phyloP scores from a whole-genome alignment of 1,140 invertebrate genomes.

The Zaprionus ghesquierei region DNA sequence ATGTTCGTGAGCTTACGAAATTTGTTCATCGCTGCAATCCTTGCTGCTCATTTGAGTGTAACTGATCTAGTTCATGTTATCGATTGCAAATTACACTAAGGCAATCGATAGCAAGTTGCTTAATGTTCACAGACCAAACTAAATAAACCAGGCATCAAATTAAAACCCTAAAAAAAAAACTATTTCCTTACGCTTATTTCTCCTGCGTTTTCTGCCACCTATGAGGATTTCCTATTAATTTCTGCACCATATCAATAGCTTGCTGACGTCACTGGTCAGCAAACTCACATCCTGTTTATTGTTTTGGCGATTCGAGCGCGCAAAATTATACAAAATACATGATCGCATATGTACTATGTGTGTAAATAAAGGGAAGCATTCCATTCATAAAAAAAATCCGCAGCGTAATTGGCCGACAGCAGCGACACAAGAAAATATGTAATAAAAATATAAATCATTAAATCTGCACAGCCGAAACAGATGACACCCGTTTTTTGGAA shows the following conservation, averaged over 20 bases:
- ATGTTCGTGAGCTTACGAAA: background rate
- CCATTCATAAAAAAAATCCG: slow-evolving; percentile 67
- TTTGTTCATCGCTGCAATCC: background rate
- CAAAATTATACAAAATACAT: slow-evolving; percentile 18
- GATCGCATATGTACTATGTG: slow-evolving; percentile 5
- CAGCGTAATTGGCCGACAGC: slow-evolving; percentile 39
- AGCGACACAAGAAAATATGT: slow-evolving; percentile 35
- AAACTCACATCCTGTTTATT: slow-evolving; percentile 69
- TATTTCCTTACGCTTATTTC: background rate
- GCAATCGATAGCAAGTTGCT: background rate
- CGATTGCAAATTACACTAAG: background rate
- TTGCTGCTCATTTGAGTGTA: background rate
- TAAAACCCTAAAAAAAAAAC: background rate
- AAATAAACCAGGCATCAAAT: background rate
- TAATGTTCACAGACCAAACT: too few relatives aligned
- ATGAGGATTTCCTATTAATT: slow-evolving; percentile 1
- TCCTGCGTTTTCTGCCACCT: slow-evolving; percentile 3
- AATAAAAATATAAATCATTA: slow-evolving; percentile 58
- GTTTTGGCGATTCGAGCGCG: slow-evolving; percentile 31
- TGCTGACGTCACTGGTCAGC: slow-evolving; percentile 44
- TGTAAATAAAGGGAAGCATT: slow-evolving; percentile 38
- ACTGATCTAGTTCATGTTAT: background rate
- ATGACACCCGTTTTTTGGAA: slow-evolving; percentile 60
- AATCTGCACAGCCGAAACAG: slow-evolving; percentile 32
- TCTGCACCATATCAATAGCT: slow-evolving; percentile 33